Conservation (phyloP, 1,140 invertebrate genomes). For the Telenomus remus region DNA sequence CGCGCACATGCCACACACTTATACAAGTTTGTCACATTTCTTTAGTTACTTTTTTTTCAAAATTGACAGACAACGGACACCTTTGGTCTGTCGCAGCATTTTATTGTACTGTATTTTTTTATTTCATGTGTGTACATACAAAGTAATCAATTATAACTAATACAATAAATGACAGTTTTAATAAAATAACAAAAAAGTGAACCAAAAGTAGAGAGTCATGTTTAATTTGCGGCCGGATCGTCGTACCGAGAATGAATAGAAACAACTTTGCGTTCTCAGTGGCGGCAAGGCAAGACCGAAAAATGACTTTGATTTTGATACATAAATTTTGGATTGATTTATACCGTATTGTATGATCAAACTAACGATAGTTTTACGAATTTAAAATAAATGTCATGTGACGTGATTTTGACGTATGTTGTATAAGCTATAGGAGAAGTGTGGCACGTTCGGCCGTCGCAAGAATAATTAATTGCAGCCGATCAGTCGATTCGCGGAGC, state of each 20-base stretch:
- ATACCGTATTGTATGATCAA: constrained; percentile 24
- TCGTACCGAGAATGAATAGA: too few species aligned
- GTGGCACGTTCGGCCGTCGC: constrained; percentile 8
- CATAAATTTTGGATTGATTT: constrained; percentile 30
- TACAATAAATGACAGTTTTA: not conserved
- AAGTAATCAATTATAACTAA: constrained; percentile 1
- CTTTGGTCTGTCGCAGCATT: not conserved
- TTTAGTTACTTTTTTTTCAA: too few species aligned
- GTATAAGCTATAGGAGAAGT: constrained; percentile 19
- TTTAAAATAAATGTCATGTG: constrained; percentile 27
- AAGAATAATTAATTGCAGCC: constrained; percentile 2
- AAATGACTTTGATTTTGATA: constrained; percentile 19
- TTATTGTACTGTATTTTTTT: constrained; percentile 8
- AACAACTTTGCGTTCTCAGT: too few species aligned
- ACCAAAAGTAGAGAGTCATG: not conserved
- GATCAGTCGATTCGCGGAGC: constrained; percentile 9
- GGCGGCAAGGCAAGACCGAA: too few species aligned
- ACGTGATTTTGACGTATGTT: constrained; percentile 10
- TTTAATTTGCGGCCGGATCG: too few species aligned
- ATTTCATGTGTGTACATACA: constrained; percentile 7
- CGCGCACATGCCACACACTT: constrained; percentile 32
- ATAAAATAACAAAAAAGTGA: not conserved
- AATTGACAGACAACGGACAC: too few species aligned
- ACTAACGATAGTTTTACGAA: constrained; percentile 19
- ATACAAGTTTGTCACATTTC: not conserved